These are phyloP conservation scores for Clitarchus hookeri DNA, from an alignment of 2,888 invertebrate species.

Conservation along the genomic window DNA sequence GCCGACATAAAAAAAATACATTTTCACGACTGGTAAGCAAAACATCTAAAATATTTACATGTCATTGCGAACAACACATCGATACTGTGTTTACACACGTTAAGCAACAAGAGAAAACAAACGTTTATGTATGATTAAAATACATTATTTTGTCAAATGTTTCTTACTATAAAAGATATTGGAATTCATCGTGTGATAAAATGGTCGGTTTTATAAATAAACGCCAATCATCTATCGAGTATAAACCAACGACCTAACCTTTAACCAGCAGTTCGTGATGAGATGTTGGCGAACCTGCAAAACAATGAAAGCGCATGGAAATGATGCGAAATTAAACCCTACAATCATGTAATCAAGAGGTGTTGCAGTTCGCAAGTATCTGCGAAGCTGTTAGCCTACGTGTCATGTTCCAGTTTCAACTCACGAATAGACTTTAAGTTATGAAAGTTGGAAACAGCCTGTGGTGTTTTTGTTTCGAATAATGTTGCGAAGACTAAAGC, in stretches of 20 bases:
- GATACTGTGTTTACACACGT: background rate
- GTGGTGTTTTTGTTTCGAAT: background rate
- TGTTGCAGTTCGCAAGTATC: background rate
- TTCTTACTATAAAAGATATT: too few species aligned
- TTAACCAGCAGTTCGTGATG: background rate
- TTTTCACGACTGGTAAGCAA: background rate
- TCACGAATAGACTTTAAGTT: background rate
- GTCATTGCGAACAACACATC: background rate
- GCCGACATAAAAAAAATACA: background rate
- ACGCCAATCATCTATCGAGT: background rate
- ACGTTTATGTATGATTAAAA: background rate
- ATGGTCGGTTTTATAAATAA: too few species aligned
- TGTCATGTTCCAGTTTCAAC: background rate
- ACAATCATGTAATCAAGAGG: background rate
- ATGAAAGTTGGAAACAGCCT: background rate
- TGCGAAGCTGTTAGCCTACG: background rate
- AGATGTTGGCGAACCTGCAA: background rate
- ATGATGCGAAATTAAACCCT: background rate
- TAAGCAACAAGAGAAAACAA: background rate
- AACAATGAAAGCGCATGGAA: background rate
- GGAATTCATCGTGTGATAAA: too few species aligned
- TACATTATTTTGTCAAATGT: background rate
- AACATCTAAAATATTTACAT: background rate
- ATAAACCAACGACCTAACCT: background rate
- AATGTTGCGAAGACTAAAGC: background rate